Evolutionary conservation across 2,797 vertebrate species (phyloP).

Genomic region (Steatocranus sp.): DNA sequence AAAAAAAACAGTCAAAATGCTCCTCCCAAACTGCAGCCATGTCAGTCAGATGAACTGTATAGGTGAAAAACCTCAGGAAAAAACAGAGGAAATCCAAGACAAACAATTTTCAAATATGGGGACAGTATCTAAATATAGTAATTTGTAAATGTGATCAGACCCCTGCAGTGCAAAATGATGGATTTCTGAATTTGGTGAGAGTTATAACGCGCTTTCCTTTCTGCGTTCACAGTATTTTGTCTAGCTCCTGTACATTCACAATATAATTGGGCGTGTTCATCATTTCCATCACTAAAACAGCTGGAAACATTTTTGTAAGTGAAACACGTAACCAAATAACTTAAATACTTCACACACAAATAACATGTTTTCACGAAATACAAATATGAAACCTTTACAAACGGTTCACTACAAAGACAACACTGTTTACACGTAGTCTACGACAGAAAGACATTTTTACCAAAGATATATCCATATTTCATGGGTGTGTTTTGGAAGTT

Average conservation of each 20-base stretch:
- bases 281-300: not conserved
- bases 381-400: not conserved
- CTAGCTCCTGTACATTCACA: constrained; percentile 1
- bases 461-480: not conserved
- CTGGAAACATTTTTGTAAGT: constrained; percentile 8
- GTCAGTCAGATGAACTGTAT: not conserved
- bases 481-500: constrained; percentile 17
- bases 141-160: not conserved
- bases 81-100: not conserved
- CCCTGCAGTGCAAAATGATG: not conserved
- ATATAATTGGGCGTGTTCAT: not conserved
- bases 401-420: not conserved
- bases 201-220: not conserved
- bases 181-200: not conserved
- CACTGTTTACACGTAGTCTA: not conserved
- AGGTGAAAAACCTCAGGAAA: not conserved
- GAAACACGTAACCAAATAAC: constrained; percentile 39
- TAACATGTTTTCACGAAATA: constrained; percentile 16
- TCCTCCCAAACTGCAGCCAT: not conserved
- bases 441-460: constrained; percentile 4
- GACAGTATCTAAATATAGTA: not conserved
- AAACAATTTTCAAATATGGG: not conserved
- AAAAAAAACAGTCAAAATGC: not conserved
- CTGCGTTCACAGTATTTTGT: constrained; percentile 15
- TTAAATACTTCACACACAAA: constrained; percentile 31